Base-by-base conservation (phyloP, 2,888 invertebrate species). In the Bombylius major region DNA sequence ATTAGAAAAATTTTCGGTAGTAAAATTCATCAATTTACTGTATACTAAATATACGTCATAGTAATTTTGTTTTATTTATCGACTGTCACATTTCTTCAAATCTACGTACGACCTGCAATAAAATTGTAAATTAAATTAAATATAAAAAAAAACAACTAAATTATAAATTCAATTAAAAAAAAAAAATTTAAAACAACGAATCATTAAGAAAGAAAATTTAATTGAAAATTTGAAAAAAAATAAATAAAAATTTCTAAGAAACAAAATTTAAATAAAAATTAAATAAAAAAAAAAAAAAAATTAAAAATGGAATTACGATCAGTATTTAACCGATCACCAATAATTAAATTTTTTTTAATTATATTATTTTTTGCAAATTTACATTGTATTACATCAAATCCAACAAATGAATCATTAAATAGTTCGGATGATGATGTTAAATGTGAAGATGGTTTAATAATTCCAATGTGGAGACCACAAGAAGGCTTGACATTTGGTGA, bases 401-500 rank as follows among this genome's bases (percentile, higher is more conserved):
- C 51, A 14, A 42, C 14, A 32, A 55, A 55, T 42, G 14, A 32
- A 5, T 51, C 55, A 7, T 13, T 48, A 32, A 33, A 32, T 48
- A 5, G 5, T 9, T 7, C 14, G 8, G 33, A 31, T 39, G 14
- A 32, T 32, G 39, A 14, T 42, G 63, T 67, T 33, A 64, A 65
- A 51, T 99, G 98, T 77, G 79, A 81, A 65, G 83, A 87, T 54
- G 99, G 98, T 49, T 78, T 98, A 59, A 67, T 97, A 62, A 76
- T 99, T 55, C 92, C 95, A 34, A 78, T 87, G 60, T 99, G 98
- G 98, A 71, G 71, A 64, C 96, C 96, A n/a, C 78, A 82, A 65
- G 83, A 83, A 42, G 83, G 87, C 74, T 81, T 93, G 54, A 79
- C 85, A 53, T 72, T 82, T 51, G 80, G 84, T 55, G 92, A 94